Percentiles rank a stretch among this genome's conserved stretches.
phyloP scores from a whole-genome alignment of 2,888 invertebrate genomes.

The Diplolepis rosae region DNA sequence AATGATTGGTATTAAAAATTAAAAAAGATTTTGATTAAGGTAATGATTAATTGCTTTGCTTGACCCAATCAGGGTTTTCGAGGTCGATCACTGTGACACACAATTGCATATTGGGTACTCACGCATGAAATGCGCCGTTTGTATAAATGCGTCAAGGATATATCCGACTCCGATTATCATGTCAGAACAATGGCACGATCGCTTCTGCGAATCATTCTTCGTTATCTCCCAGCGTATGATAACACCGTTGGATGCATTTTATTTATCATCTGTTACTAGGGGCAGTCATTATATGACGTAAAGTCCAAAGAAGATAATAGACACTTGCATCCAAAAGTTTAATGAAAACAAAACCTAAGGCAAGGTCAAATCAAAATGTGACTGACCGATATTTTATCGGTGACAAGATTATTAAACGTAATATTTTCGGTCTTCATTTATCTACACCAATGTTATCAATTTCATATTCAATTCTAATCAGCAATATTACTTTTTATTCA shows the following conservation, averaged over 20 bases:
- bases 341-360: background rate
- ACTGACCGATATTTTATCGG: background rate
- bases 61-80: constrained; percentile 23
- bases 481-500: too few relatives aligned
- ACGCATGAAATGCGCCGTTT: constrained; percentile 26
- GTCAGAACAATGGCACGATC: constrained; percentile 52
- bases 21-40: constrained; percentile 6
- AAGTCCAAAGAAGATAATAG: background rate
- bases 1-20: constrained; percentile 20
- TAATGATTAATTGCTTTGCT: constrained; percentile 24
- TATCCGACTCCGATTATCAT: constrained; percentile 18
- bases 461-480: background rate
- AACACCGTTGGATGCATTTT: constrained; percentile 32
- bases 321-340: background rate
- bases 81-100: constrained; percentile 27
- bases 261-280: constrained; percentile 10
- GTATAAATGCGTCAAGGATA: constrained; percentile 24
- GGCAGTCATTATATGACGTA: background rate
- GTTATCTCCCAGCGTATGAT: constrained; percentile 42
- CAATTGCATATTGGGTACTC: constrained; percentile 2
- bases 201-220: constrained; percentile 46
- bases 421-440: background rate
- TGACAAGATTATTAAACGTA: background rate
- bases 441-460: background rate
- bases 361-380: constrained; percentile 8